A percentile compares a stretch with the other conserved stretches of the same genome.
Conservation (phyloP, 2,113 vertebrate genomes). For the Megaceryle torquata region DNA sequence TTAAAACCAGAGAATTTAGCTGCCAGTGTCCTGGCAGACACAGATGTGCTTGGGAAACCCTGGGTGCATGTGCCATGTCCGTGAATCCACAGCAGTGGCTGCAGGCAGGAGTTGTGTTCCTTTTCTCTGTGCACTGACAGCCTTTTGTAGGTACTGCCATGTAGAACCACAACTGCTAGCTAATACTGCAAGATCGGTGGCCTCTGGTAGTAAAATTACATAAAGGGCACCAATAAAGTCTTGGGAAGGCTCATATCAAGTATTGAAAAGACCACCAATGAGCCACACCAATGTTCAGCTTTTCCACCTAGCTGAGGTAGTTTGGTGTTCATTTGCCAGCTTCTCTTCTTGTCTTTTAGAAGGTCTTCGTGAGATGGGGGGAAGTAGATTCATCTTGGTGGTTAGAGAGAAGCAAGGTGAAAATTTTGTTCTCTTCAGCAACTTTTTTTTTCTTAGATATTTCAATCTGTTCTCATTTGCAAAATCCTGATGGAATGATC, state of each 20-base stretch:
- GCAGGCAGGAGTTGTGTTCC: conserved; percentile 27
- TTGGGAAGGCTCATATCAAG: not conserved
- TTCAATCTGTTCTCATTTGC: conserved; percentile 67
- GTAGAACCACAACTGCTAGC: conserved; percentile 45
- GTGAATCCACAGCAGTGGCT: not conserved
- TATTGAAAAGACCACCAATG: not conserved
- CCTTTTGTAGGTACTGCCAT: conserved; percentile 33
- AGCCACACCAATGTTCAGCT: not conserved
- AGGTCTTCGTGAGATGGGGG: not conserved
- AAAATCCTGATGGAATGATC: conserved; percentile 64
- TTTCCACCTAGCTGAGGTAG: not conserved
- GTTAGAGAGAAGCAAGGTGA: conserved; percentile 47
- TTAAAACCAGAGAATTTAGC: too few relatives aligned
- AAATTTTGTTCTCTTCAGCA: conserved; percentile 62
- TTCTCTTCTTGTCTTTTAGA: not conserved
- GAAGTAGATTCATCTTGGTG: not conserved
- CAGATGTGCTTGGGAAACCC: not conserved
- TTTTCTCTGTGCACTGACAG: conserved; percentile 24
- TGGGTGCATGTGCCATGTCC: not conserved
- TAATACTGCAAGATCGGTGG: conserved; percentile 30
- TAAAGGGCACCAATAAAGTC: not conserved
- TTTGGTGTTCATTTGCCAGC: not conserved
- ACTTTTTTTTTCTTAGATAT: conserved; percentile 23
- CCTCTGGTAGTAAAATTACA: conserved; percentile 3
- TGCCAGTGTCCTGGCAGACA: too few relatives aligned